Evolutionary conservation across 2,113 vertebrate species (phyloP).

Genomic region (Neomonachus schauinslandi): DNA sequence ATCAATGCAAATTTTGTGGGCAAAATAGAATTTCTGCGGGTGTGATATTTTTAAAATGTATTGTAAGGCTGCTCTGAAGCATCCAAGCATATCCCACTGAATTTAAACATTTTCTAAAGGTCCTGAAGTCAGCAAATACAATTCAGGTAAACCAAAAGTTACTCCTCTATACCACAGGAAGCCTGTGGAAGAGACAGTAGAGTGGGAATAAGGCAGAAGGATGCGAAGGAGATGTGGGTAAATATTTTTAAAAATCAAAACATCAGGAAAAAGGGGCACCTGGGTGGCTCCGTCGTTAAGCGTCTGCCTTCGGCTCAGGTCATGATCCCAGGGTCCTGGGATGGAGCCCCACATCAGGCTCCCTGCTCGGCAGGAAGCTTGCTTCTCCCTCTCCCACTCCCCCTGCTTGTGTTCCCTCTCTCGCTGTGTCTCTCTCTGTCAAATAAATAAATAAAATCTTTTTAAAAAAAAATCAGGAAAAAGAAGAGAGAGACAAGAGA

Average conservation of each 20-base stretch:
- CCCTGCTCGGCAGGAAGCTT: too few species aligned
- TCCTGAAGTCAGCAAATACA: conserved; percentile 51
- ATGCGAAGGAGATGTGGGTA: not conserved
- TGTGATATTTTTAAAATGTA: conserved; percentile 78
- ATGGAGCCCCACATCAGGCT: too few species aligned
- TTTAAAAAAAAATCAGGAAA: not conserved
- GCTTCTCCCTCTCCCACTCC: too few species aligned
- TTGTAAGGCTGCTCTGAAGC: conserved; percentile 70
- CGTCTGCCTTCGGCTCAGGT: too few species aligned
- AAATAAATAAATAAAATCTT: not conserved
- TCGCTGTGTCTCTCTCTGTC: too few species aligned
- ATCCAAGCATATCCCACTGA: conserved; percentile 75
- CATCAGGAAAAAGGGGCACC: not conserved
- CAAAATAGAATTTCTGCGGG: conserved; percentile 80
- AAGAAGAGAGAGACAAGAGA: not conserved
- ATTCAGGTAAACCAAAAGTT: not conserved
- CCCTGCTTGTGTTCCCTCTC: too few species aligned
- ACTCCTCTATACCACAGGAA: not conserved
- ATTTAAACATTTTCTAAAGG: conserved; percentile 60
- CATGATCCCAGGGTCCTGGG: too few species aligned
- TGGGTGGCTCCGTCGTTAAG: too few species aligned
- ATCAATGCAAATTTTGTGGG: conserved; percentile 81
- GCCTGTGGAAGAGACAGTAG: not conserved
- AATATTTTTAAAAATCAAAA: not conserved
- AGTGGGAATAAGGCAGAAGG: not conserved